Conservation (phyloP, 2,888 invertebrate species). For the Pomacea canaliculata region DNA sequence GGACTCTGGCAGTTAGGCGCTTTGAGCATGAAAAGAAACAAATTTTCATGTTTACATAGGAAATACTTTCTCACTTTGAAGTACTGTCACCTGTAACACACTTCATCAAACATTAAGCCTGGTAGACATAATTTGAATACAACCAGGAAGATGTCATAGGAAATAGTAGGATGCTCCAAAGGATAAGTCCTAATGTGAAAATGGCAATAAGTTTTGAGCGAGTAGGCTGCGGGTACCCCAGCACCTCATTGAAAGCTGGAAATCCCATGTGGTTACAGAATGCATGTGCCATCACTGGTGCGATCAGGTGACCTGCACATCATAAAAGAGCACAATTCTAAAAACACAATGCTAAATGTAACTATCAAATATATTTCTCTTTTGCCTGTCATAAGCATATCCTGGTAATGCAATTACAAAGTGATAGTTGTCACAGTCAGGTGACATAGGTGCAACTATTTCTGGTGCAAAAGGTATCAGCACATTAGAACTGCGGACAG, state of each 20-base stretch:
- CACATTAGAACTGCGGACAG: too few species aligned
- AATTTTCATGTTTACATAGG: too few species aligned
- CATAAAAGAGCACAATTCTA: not conserved
- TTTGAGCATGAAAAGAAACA: too few species aligned
- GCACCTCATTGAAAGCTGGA: constrained; percentile 84
- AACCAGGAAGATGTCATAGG: constrained; percentile 81
- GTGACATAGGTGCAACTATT: too few species aligned
- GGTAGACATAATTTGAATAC: constrained; percentile 71
- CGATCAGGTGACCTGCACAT: constrained; percentile 78
- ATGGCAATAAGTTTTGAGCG: constrained; percentile 77
- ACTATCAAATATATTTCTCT: not conserved
- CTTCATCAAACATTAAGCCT: constrained; percentile 7
- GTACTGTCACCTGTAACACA: too few species aligned
- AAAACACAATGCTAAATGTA: not conserved
- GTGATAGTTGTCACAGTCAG: too few species aligned
- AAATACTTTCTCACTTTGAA: too few species aligned
- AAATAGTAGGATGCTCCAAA: constrained; percentile 83
- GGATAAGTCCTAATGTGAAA: constrained; percentile 81
- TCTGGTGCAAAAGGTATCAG: too few species aligned
- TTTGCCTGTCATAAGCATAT: too few species aligned
- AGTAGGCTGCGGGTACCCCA: constrained; percentile 75
- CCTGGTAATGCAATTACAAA: too few species aligned
- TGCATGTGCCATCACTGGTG: constrained; percentile 89
- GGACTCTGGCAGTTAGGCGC: too few species aligned
- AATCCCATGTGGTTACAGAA: constrained; percentile 98